Conservation (phyloP, 2,888 invertebrate genomes). For the Netelia virgata region DNA sequence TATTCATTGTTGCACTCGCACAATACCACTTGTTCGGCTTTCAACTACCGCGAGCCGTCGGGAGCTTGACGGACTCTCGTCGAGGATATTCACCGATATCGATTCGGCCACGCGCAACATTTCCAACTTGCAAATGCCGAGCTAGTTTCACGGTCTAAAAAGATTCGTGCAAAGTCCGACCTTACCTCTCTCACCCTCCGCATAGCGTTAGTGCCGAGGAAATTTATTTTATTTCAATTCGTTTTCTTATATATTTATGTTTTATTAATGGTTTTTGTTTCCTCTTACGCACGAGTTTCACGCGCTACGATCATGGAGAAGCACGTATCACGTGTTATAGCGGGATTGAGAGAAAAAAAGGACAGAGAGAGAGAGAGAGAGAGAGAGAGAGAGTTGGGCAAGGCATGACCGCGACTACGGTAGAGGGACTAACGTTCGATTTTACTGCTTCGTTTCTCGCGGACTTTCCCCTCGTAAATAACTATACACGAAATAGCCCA, state of each 20-base stretch:
- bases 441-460: conserved; percentile 38
- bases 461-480: conserved; percentile 62
- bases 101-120: conserved; percentile 62
- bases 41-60: neutral
- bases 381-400: conserved; percentile 1
- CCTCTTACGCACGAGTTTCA: neutral
- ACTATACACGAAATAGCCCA: conserved; percentile 11
- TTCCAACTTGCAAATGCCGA: conserved; percentile 31
- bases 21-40: neutral
- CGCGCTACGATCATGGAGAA: neutral
- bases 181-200: too few species aligned
- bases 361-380: neutral
- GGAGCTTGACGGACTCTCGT: conserved; percentile 29
- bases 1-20: too few species aligned
- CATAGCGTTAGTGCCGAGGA: too few species aligned
- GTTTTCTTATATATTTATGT: too few species aligned
- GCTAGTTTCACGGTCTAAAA: neutral
- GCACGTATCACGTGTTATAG: neutral
- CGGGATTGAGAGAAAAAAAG: neutral
- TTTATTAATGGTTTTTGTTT: neutral
- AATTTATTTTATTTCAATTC: too few species aligned
- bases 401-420: neutral
- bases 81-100: conserved; percentile 48
- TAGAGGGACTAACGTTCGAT: conserved; percentile 43
- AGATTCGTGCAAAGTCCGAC: neutral